These are phyloP conservation scores for Poicephalus gulielmi DNA, from an alignment of 2,113 vertebrate species.

Conservation along the genomic window DNA sequence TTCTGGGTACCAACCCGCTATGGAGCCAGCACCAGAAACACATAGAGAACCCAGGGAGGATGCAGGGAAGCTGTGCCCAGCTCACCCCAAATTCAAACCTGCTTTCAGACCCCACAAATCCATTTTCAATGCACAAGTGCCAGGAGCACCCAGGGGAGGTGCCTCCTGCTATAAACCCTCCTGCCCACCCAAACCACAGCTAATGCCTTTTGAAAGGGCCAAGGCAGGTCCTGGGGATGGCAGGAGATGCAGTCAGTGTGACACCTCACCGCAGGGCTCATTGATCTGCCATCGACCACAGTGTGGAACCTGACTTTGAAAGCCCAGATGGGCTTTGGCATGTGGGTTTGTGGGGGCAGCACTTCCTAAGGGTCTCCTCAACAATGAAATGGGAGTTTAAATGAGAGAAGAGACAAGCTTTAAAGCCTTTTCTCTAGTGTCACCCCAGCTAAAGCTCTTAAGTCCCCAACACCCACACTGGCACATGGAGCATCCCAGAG, in stretches of 20 bases:
- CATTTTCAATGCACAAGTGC: rapidly evolving
- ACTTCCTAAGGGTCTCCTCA: background rate
- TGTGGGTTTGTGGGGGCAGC: background rate
- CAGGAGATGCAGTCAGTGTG: background rate
- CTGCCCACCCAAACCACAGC: rapidly evolving
- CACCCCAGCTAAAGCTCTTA: background rate
- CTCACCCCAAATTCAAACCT: rapidly evolving
- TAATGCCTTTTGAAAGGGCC: background rate
- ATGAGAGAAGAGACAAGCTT: rapidly evolving
- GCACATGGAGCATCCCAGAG: background rate
- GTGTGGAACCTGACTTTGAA: rapidly evolving
- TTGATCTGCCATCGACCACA: background rate
- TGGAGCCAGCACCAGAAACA: rapidly evolving
- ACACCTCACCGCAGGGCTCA: background rate
- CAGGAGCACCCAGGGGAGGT: rapidly evolving
- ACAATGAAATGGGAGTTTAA: background rate
- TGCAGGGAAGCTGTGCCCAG: rapidly evolving
- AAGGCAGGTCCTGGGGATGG: background rate
- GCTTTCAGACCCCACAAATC: background rate
- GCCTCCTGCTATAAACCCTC: background rate
- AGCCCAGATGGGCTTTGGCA: background rate
- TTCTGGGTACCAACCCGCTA: background rate
- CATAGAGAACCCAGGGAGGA: background rate
- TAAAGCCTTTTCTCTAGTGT: background rate
- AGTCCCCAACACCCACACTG: background rate